phyloP scores from a whole-genome alignment of 2,797 vertebrate genomes.

The Agapornis canus region DNA sequence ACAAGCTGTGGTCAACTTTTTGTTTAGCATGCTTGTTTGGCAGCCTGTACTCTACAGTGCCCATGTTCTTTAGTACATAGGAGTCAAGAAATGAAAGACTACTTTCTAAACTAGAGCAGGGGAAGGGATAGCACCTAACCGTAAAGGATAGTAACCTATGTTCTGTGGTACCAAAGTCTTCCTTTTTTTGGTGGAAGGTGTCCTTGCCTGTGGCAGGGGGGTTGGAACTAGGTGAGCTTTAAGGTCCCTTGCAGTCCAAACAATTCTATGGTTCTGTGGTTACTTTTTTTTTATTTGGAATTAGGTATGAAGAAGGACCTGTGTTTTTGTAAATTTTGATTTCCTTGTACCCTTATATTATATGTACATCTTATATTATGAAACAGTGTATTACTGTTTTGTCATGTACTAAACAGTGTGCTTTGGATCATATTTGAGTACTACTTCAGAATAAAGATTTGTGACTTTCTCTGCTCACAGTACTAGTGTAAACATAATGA shows the following conservation, averaged over 20 bases:
- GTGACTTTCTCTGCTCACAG: background rate
- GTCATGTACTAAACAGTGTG: background rate
- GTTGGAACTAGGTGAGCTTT: background rate
- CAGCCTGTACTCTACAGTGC: background rate
- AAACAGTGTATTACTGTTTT: background rate
- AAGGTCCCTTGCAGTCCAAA: background rate
- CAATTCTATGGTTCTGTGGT: background rate
- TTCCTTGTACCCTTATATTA: accelerated
- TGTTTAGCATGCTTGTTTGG: background rate
- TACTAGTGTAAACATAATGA: background rate
- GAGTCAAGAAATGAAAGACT: background rate
- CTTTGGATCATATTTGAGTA: background rate
- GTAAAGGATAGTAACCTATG: background rate
- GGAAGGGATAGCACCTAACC: background rate
- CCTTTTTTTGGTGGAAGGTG: background rate
- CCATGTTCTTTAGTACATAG: background rate
- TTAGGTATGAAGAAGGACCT: background rate
- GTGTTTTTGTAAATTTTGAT: background rate
- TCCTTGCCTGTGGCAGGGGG: background rate
- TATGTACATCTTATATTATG: accelerated
- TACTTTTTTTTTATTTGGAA: background rate
- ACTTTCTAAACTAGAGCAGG: background rate
- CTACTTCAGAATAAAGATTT: background rate
- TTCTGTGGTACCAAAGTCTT: background rate
- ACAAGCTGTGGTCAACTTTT: background rate